These are phyloP conservation scores for Patiria pectinifera DNA, from an alignment of 53 echinoderm and acorn worm genomes.

Conservation along the genomic window DNA sequence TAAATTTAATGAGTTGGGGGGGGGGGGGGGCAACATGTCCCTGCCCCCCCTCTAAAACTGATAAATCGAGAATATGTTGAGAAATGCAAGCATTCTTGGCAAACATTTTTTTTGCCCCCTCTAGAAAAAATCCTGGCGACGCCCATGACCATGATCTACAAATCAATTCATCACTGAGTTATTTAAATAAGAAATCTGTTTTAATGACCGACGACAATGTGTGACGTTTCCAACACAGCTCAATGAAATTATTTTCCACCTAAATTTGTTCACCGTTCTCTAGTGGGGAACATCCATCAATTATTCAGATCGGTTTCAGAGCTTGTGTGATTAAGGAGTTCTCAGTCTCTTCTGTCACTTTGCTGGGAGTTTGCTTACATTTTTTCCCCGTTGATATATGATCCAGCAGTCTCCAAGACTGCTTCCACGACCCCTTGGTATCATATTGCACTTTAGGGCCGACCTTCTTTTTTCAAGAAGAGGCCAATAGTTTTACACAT, in stretches of 20 bases:
- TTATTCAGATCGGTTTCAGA: not conserved
- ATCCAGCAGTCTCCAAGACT: not conserved
- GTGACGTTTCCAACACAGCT: not conserved
- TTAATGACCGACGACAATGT: not conserved
- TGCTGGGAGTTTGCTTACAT: not conserved
- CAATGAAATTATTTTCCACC: not conserved
- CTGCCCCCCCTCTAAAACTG: too few species aligned
- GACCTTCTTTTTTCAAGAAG: not conserved
- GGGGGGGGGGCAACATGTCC: too few species aligned
- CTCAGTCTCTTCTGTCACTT: not conserved
- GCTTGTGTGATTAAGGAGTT: not conserved
- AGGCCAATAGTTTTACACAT: too few species aligned
- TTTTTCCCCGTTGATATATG: not conserved
- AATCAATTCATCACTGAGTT: too few species aligned
- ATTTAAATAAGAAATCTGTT: too few species aligned
- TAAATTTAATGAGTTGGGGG: too few species aligned
- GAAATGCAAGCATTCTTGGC: too few species aligned
- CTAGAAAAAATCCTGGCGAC: too few species aligned
- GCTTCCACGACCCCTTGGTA: not conserved
- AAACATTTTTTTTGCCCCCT: too few species aligned
- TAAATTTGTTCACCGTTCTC: not conserved
- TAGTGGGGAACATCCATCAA: not conserved
- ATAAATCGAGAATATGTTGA: too few species aligned
- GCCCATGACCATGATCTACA: too few species aligned
- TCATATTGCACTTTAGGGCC: not conserved